phyloP scores from a whole-genome alignment of 2,797 vertebrate genomes.

The Phoebastria nigripes region DNA sequence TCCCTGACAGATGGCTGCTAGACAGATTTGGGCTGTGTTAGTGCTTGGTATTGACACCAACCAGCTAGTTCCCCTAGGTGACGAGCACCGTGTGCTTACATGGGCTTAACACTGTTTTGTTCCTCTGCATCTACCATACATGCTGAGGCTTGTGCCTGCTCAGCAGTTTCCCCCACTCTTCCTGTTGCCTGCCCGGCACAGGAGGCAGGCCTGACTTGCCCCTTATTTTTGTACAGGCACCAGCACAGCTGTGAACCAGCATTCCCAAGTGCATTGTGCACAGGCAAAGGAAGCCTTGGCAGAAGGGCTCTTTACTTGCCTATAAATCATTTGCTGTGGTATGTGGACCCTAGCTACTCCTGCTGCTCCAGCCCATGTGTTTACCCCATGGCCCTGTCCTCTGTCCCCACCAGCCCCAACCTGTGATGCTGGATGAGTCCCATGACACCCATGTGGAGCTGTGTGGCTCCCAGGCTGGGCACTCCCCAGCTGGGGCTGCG shows the following conservation, averaged over 20 bases:
- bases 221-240: neutral
- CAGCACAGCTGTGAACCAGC: neutral
- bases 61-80: neutral
- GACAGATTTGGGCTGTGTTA: neutral
- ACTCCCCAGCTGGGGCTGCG: fast-evolving
- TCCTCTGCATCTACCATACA: neutral
- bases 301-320: neutral
- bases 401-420: neutral
- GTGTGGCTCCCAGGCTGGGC: neutral
- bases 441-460: fast-evolving
- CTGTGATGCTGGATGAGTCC: neutral
- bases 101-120: neutral
- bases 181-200: fast-evolving
- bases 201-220: neutral
- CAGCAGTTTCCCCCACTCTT: neutral
- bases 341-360: neutral
- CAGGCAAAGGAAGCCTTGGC: neutral
- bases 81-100: fast-evolving
- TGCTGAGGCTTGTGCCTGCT: neutral
- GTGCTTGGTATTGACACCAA: neutral
- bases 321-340: neutral
- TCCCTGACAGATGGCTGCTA: neutral
- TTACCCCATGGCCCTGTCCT: neutral
- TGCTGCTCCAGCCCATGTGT: neutral
- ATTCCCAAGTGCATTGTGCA: neutral